These are phyloP conservation scores for Neria commutata DNA, from an alignment of 2,888 invertebrate genomes.

Conservation along the genomic window DNA sequence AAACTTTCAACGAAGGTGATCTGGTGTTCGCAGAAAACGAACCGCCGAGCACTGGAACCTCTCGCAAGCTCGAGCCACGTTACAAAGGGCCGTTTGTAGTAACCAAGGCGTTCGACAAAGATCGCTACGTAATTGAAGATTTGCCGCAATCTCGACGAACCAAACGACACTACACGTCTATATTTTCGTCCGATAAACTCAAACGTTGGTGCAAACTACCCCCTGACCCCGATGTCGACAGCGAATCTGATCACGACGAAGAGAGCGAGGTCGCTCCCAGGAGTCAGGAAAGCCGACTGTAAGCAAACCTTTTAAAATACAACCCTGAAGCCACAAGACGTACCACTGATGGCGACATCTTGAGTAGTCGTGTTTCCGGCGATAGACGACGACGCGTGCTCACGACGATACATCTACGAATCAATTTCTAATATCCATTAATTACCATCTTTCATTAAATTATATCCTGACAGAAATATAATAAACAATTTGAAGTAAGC, in stretches of 20 bases:
- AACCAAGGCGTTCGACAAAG: slow-evolving; percentile 16
- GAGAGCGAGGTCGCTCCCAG: no score
- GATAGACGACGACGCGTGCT: no score
- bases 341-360: no score
- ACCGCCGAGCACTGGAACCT: slow-evolving; percentile 8
- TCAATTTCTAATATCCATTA: no score
- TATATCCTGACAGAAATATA: no score
- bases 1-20: background rate
- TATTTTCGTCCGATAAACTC: slow-evolving; percentile 25
- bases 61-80: slow-evolving; percentile 16
- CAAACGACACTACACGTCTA: slow-evolving; percentile 21
- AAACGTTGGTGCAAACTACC: slow-evolving; percentile 23
- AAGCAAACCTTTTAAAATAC: no score
- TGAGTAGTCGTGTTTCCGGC: no score
- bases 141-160: slow-evolving; percentile 21
- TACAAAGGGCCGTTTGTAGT: slow-evolving; percentile 26
- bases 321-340: no score
- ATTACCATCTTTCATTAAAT: no score
- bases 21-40: slow-evolving; percentile 11
- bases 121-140: slow-evolving; percentile 27
- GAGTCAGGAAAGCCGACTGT: no score
- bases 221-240: background rate
- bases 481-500: no score
- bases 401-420: no score
- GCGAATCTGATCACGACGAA: background rate